Evolutionary conservation across 2,888 invertebrate genomes (phyloP).

Genomic region (Petrophora chlorosata): DNA sequence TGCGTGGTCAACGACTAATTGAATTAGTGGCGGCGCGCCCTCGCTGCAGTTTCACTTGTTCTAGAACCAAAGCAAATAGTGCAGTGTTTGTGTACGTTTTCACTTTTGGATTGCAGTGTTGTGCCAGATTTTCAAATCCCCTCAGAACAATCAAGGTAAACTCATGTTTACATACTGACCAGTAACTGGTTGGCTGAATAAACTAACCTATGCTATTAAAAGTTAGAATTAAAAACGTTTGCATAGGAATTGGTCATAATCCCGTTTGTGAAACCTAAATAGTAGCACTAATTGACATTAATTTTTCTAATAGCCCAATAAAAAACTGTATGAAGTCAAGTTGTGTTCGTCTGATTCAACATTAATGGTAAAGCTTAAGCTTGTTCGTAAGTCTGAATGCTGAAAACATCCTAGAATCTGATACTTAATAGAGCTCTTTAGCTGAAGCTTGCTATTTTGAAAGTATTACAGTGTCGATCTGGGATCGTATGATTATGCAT

Average conservation of each 20-base stretch:
- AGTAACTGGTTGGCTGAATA: not conserved
- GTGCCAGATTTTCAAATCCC: conserved; percentile 41
- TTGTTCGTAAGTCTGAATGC: too few relatives aligned
- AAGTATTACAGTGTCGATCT: too few relatives aligned
- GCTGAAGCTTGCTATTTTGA: too few relatives aligned
- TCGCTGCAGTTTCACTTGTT: conserved; percentile 35
- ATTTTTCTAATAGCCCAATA: not conserved
- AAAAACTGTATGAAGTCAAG: not conserved
- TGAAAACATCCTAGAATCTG: too few relatives aligned
- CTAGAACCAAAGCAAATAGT: conserved; percentile 29
- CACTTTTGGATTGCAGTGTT: conserved; percentile 60
- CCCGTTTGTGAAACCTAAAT: not conserved
- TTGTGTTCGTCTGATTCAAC: too few relatives aligned
- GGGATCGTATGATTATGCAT: too few relatives aligned
- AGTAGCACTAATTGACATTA: not conserved
- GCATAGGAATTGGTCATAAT: not conserved
- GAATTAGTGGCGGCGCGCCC: conserved; percentile 55
- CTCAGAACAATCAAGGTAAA: conserved; percentile 31
- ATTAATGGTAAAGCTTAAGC: too few relatives aligned
- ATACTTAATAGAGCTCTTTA: too few relatives aligned
- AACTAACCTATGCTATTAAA: not conserved
- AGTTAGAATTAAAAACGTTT: not conserved
- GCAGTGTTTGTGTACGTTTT: conserved; percentile 52
- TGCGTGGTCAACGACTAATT: conserved; percentile 54
- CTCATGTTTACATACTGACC: conserved; percentile 17